Percentiles rank a stretch among this genome's conserved stretches.
These are phyloP conservation scores for Periophthalmus modestus DNA, from an alignment of 2,113 vertebrate species.

Conservation along the genomic window DNA sequence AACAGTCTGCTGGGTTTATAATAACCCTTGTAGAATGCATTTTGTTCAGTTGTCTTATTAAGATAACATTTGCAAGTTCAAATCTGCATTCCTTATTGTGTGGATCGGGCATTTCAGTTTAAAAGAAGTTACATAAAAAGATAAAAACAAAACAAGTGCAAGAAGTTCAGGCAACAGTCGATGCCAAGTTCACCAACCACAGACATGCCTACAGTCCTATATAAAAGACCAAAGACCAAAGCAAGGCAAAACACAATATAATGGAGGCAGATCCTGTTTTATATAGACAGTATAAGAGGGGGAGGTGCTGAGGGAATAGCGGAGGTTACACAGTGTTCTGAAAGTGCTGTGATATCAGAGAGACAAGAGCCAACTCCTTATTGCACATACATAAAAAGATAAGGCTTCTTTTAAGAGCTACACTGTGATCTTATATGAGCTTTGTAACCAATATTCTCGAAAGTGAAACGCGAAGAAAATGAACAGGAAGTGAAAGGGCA, in stretches of 20 bases:
- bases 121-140: constrained; percentile 11
- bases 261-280: constrained; percentile 8
- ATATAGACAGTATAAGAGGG: constrained; percentile 8
- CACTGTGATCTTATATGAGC: constrained; percentile 4
- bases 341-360: constrained; percentile 16
- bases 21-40: too few relatives aligned
- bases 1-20: too few relatives aligned
- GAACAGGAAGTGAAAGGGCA: not conserved
- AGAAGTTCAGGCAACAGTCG: constrained; percentile 1
- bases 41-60: too few relatives aligned
- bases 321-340: not conserved
- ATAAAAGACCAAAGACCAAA: constrained; percentile 17
- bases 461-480: not conserved
- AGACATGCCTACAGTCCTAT: constrained; percentile 2
- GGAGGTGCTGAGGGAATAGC: constrained; percentile 9
- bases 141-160: not conserved
- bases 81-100: not conserved
- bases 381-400: not conserved
- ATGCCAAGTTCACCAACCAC: constrained; percentile 10
- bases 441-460: not conserved
- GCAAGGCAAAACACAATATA: constrained; percentile 8
- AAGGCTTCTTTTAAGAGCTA: constrained; percentile 5
- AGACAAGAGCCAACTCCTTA: constrained; percentile 8
- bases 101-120: constrained; percentile 39
- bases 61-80: not conserved